These are phyloP conservation scores for Drosophila seguyi DNA, from an alignment of 1,140 invertebrate species.

Conservation along the genomic window DNA sequence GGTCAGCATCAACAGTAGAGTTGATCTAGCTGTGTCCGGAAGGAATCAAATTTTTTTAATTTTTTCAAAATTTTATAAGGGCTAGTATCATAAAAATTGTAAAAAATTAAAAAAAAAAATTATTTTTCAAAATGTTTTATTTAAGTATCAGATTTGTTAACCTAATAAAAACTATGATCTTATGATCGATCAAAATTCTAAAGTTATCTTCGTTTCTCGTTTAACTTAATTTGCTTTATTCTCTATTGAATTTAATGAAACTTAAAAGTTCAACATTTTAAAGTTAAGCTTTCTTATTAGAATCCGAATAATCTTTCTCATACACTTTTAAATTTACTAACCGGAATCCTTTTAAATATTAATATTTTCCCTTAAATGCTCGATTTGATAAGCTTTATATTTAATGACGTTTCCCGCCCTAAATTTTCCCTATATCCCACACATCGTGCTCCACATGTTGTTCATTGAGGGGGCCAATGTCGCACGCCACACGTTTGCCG, in stretches of 20 bases:
- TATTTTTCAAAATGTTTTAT: too few species aligned
- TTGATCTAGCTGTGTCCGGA: too few species aligned
- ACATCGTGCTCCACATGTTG: conserved; percentile 21
- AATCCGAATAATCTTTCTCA: neutral
- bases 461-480: conserved; percentile 49
- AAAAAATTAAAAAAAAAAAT: too few species aligned
- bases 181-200: too few species aligned
- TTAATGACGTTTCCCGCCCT: conserved; percentile 3
- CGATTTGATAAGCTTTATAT: neutral
- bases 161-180: too few species aligned
- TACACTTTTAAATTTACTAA: too few species aligned
- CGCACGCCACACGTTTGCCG: conserved; percentile 47
- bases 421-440: conserved; percentile 7
- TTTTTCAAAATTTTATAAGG: too few species aligned
- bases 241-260: neutral
- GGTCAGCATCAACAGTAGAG: too few species aligned
- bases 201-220: too few species aligned
- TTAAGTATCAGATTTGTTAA: too few species aligned
- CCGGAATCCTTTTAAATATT: neutral
- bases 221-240: neutral
- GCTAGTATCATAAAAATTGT: too few species aligned
- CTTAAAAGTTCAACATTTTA: neutral
- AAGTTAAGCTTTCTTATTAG: neutral
- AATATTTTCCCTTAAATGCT: neutral
- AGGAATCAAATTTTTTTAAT: too few species aligned